Evolutionary conservation across 2,888 invertebrate genomes (phyloP).

Genomic region (Hanleya hanleyi): DNA sequence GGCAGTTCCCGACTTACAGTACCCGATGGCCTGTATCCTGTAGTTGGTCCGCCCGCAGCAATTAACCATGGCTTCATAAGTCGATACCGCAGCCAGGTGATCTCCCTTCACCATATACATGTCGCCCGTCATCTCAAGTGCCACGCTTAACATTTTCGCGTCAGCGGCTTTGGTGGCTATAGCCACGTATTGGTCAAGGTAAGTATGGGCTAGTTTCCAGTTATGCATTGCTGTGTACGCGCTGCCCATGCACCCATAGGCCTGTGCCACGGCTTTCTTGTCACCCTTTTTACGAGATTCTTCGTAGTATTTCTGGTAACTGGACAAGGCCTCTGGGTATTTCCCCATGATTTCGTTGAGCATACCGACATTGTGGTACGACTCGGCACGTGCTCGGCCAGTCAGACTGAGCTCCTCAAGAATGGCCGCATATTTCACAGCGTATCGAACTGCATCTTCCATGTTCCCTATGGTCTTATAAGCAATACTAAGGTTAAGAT

Average conservation of each 20-base stretch:
- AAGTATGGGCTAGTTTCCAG: conserved; percentile 58
- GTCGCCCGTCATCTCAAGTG: conserved; percentile 67
- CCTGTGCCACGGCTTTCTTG: conserved; percentile 58
- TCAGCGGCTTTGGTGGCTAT: conserved; percentile 54
- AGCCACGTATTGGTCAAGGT: conserved; percentile 64
- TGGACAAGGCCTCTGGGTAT: conserved; percentile 59
- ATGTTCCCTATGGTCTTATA: conserved; percentile 69
- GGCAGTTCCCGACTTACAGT: conserved; percentile 63
- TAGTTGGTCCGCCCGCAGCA: conserved; percentile 18
- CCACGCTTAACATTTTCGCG: conserved; percentile 49
- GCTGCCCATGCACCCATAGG: conserved; percentile 69
- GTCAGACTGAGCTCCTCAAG: conserved; percentile 15
- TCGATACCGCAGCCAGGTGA: conserved; percentile 51
- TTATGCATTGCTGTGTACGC: conserved; percentile 62
- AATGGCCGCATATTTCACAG: conserved; percentile 43
- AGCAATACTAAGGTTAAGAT: conserved; percentile 69
- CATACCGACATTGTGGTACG: conserved; percentile 66
- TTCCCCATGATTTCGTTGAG: conserved; percentile 66
- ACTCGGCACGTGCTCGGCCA: conserved; percentile 46
- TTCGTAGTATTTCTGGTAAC: conserved; percentile 59
- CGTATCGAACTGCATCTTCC: conserved; percentile 59
- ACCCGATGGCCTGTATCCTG: conserved; percentile 44
- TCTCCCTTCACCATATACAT: conserved; percentile 58
- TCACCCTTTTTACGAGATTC: conserved; percentile 53
- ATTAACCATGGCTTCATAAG: conserved; percentile 40